Conservation (phyloP, 1,140 invertebrate genomes). For the Steinernema feltiae region DNA sequence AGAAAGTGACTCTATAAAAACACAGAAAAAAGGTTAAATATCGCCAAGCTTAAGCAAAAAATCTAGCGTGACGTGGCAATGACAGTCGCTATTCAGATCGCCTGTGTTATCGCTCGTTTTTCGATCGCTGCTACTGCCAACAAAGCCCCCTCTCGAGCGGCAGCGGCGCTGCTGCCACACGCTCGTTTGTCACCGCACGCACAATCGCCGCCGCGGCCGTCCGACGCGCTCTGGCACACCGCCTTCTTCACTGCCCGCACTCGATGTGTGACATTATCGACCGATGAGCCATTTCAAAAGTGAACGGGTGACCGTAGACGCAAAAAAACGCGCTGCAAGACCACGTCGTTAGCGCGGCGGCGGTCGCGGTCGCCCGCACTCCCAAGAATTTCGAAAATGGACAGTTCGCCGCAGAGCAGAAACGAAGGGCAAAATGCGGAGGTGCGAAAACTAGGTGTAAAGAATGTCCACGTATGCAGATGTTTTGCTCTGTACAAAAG, state of each 20-base stretch:
- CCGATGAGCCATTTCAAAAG: conserved; percentile 13
- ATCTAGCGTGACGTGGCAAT: too few species aligned
- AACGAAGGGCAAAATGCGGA: too few species aligned
- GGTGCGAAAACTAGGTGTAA: too few species aligned
- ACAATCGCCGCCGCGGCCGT: background rate
- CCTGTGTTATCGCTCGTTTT: background rate
- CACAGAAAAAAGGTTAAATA: background rate
- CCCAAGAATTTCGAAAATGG: background rate
- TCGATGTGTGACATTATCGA: conserved; percentile 11
- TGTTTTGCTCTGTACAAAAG: too few species aligned
- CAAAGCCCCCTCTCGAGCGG: conserved; percentile 1
- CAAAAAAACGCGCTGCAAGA: conserved; percentile 6
- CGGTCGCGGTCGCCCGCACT: background rate
- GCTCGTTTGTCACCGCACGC: conserved; percentile 4
- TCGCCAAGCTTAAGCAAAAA: too few species aligned
- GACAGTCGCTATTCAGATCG: background rate
- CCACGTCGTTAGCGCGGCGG: background rate
- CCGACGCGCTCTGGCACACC: conserved; percentile 2
- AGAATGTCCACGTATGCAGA: too few species aligned
- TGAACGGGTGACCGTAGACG: background rate
- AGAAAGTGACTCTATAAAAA: background rate
- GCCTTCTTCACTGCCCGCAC: background rate
- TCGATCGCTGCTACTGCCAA: background rate
- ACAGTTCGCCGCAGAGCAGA: too few species aligned
- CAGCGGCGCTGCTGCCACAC: conserved; percentile 3